Base-by-base conservation (phyloP, 2,888 invertebrate genomes). In the Vannuccia rotundouncinata region DNA sequence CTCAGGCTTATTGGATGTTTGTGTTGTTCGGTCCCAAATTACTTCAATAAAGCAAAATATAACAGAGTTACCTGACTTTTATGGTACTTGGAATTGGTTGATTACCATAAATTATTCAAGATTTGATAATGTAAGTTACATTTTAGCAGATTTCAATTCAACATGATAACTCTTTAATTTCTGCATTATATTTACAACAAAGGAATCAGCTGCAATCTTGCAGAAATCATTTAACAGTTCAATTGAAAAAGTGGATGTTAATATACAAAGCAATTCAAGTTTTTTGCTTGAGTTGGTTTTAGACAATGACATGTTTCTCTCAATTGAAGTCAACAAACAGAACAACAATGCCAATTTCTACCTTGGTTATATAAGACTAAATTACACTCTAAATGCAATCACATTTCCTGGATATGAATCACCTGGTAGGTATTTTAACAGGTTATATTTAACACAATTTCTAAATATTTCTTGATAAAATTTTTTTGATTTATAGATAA, bases 21-120 rank as follows among this genome's bases (percentile, higher is more conserved):
- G n/a, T n/a, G n/a, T n/a, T n/a, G n/a, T n/a, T n/a, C n/a, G n/a
- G n/a, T n/a, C n/a, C n/a, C n/a, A n/a, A n/a, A n/a, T n/a, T n/a
- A n/a, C n/a, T n/a, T n/a, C n/a, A n/a, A n/a, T n/a, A n/a, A n/a
- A n/a, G n/a, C 66, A 66, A 66, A 66, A 66, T 66, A 22, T 66
- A 2, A 22, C 66, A 22, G 25, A 66, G 13, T 22, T 66, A 13
- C 66, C 66, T n/a, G 2, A n/a, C 5, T 66, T 66, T 66, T 2
- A 66, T 66, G 66, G 66, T 22, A 22, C 66, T n/a, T 66, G 66
- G 66, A 2, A 22, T 22, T 66, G 66, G 66, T 22, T 22, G 25
- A 66, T 66, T n/a, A 66, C 2, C 25, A 66, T 66, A n/a, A 66
- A 66, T 27, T 66, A 66, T 22, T 66, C 66, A 66, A 66, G 25